Evolutionary conservation across 2,113 vertebrate species (phyloP), one percentile per base, ranked within the genome.

Genomic region (Plotosus lineatus): DNA sequence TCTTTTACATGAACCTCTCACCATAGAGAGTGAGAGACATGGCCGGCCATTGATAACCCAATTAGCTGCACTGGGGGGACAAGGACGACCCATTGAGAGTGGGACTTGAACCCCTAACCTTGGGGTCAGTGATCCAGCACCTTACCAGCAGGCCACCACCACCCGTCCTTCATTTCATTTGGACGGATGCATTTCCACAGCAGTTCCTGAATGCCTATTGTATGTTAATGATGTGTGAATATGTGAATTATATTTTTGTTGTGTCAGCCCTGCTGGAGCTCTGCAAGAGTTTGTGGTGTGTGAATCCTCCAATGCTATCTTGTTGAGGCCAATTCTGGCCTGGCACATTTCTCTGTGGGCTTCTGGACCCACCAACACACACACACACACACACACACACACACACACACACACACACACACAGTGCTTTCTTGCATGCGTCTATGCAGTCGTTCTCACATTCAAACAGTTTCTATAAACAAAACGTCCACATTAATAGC

Each of bases 201-300:
- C 26, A 56, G 78, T 42, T 55, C 46, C 33, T 51, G 26, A 53
- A 65, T 15, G 55, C n/a, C 42, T 36, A 14, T 68, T 53, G 28
- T 11, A 4, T 33, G 58, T 56, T 21, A 10, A 33, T 77, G 8
- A 23, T 69, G 71, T 33, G 15, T 68, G 44, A 36, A 31, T 21
- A n/a, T 21, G 40, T 77, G 48, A 68, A 31, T 73, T 56, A 66
- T 75, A n/a, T 82, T 80, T 86, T 88, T 86, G 74, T 68, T 79
- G 75, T 80, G 68, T 79, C 42, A 71, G 73, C 44, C 26, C 63
- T 84, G 82, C 85, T 84, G n/a, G 17, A 63, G n/a, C 38, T 19
- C 40, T 40, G n/a, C n/a, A n/a, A n/a, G n/a, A n/a, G n/a, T n/a
- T 23, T 71, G 44, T 14, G 40, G 21, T 42, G 60, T 46, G 14